These are phyloP conservation scores for Sula dactylatra DNA, from an alignment of 2,113 vertebrate genomes.

Conservation along the genomic window DNA sequence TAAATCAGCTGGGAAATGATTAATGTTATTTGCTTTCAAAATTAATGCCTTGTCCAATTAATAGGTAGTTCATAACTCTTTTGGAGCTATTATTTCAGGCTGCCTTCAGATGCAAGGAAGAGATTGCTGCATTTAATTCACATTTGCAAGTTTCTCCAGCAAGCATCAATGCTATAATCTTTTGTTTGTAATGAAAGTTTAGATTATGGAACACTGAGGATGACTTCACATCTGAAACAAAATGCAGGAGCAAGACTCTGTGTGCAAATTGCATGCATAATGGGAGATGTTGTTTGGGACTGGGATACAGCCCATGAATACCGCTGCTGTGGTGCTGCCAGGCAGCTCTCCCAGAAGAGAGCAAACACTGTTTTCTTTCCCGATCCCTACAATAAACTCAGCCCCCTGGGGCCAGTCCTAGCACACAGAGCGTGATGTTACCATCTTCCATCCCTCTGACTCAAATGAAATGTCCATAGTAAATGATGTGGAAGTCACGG, in stretches of 20 bases:
- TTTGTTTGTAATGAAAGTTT: background rate
- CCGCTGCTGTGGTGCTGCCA: fast-evolving
- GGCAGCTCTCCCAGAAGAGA: background rate
- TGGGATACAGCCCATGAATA: fast-evolving
- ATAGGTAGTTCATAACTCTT: background rate
- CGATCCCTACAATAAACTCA: too few species aligned
- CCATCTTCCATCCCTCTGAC: background rate
- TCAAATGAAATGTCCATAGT: background rate
- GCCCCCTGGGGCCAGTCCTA: background rate
- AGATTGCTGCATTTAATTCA: background rate
- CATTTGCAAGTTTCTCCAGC: background rate
- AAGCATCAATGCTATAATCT: background rate
- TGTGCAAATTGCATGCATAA: background rate
- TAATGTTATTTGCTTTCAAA: background rate
- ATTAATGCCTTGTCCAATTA: background rate
- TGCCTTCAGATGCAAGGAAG: background rate
- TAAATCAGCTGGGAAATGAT: background rate
- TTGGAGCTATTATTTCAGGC: background rate
- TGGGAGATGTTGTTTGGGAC: background rate
- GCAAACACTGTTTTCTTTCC: background rate
- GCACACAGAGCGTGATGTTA: background rate
- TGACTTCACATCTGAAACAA: background rate
- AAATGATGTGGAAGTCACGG: fast-evolving
- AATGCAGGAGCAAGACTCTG: background rate
- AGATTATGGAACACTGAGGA: background rate